A percentile compares a stretch with the other conserved stretches of the same genome.
Conservation (phyloP, 2,113 vertebrate genomes). For the Tympanuchus pallidicinctus region DNA sequence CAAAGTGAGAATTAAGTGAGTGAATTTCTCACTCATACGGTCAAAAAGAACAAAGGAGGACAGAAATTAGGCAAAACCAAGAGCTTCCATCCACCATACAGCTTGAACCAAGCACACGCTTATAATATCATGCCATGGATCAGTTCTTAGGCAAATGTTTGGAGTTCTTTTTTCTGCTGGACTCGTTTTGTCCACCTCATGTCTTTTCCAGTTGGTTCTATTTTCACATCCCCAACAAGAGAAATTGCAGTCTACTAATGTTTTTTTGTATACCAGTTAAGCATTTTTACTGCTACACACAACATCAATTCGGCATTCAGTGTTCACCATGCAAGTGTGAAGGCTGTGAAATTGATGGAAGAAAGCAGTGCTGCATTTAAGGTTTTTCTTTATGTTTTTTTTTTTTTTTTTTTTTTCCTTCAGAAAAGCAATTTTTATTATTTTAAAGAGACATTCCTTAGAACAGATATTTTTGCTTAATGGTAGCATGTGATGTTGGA, state of each 20-base stretch:
- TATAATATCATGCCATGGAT: rapidly evolving
- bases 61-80: neutral
- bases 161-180: neutral
- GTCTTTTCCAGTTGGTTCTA: neutral
- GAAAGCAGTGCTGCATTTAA: neutral
- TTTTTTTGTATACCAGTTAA: neutral
- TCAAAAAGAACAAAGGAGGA: neutral
- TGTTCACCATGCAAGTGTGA: neutral
- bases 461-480: constrained; percentile 7
- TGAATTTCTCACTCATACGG: neutral
- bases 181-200: neutral
- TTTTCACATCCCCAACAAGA: neutral
- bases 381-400: neutral
- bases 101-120: rapidly evolving
- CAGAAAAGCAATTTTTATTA: neutral
- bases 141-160: neutral
- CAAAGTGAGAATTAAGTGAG: neutral
- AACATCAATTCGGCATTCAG: neutral
- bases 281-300: neutral
- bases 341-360: neutral
- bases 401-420: neutral
- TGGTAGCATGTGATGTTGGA: neutral
- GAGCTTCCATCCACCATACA: rapidly evolving
- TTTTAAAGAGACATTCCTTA: neutral
- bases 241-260: neutral